Conservation (phyloP, 2,888 invertebrate genomes). For the Papilio elwesi region DNA sequence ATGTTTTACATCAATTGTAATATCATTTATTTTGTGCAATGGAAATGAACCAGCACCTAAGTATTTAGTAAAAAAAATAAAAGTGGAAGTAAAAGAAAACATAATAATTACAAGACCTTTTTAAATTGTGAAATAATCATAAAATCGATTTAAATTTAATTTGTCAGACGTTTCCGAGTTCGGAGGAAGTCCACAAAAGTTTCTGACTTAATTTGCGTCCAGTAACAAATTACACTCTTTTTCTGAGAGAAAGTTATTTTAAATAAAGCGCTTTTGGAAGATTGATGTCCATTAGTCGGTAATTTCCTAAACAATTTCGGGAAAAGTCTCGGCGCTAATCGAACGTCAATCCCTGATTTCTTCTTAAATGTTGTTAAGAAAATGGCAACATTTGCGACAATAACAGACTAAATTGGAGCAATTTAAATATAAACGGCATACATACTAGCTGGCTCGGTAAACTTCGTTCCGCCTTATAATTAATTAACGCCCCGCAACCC, state of each 20-base stretch:
- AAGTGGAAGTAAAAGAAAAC: not conserved
- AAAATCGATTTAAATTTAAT: slow-evolving; percentile 44
- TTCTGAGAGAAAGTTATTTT: slow-evolving; percentile 60
- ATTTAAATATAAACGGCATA: slow-evolving; percentile 30
- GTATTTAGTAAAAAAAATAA: not conserved
- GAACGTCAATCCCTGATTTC: slow-evolving; percentile 47
- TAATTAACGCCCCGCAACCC: too few relatives aligned
- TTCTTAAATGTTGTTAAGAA: slow-evolving; percentile 32
- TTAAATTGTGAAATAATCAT: slow-evolving; percentile 23
- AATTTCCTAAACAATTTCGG: slow-evolving; percentile 64
- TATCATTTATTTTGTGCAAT: not conserved
- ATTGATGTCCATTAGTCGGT: slow-evolving; percentile 71
- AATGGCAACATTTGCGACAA: slow-evolving; percentile 30
- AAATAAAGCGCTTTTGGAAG: slow-evolving; percentile 63
- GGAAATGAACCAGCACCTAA: not conserved
- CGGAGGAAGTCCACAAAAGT: slow-evolving; percentile 52
- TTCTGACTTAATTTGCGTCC: slow-evolving; percentile 67
- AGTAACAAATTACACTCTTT: slow-evolving; percentile 68
- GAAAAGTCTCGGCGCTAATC: slow-evolving; percentile 53
- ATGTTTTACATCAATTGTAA: too few relatives aligned
- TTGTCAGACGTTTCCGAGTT: slow-evolving; percentile 60
- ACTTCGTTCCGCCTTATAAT: too few relatives aligned
- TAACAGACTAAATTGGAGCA: slow-evolving; percentile 18
- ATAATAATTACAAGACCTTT: not conserved
- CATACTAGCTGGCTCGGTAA: too few relatives aligned